Percentiles rank a stretch among this genome's conserved stretches.
These are phyloP conservation scores for Barypeithes pellucidus DNA, from an alignment of 2,888 invertebrate genomes.

Conservation along the genomic window DNA sequence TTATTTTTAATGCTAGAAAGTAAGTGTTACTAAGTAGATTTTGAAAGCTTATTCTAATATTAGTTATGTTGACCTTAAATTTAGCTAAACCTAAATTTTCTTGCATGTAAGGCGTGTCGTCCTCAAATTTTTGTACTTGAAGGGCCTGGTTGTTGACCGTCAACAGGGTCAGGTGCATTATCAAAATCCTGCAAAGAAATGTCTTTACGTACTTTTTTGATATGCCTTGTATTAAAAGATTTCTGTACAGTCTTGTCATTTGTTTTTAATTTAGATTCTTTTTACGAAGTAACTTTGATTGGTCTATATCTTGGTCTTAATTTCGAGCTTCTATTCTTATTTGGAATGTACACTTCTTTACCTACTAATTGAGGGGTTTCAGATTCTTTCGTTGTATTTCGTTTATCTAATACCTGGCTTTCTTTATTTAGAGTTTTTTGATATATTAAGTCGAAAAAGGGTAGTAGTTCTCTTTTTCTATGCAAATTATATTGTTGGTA, in stretches of 20 bases:
- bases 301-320: constrained; percentile 4
- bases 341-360: not conserved
- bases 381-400: not conserved
- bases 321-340: no score
- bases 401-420: not conserved
- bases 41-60: no score
- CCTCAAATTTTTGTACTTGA: not conserved
- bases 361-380: not conserved
- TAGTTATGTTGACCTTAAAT: no score
- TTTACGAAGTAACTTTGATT: not conserved
- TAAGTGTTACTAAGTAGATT: constrained; percentile 14
- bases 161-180: constrained; percentile 11
- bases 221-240: not conserved
- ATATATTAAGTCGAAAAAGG: constrained; percentile 6
- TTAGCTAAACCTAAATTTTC: constrained; percentile 27
- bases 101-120: constrained; percentile 9
- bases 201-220: constrained; percentile 17
- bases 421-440: constrained; percentile 3
- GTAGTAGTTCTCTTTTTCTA: constrained; percentile 10
- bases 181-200: constrained; percentile 32
- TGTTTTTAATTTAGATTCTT: constrained; percentile 13
- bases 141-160: constrained; percentile 32
- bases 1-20: constrained; percentile 18
- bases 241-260: not conserved
- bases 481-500: constrained; percentile 6